Base-by-base conservation (phyloP, 2,113 vertebrate genomes). In the Merops nubicus region DNA sequence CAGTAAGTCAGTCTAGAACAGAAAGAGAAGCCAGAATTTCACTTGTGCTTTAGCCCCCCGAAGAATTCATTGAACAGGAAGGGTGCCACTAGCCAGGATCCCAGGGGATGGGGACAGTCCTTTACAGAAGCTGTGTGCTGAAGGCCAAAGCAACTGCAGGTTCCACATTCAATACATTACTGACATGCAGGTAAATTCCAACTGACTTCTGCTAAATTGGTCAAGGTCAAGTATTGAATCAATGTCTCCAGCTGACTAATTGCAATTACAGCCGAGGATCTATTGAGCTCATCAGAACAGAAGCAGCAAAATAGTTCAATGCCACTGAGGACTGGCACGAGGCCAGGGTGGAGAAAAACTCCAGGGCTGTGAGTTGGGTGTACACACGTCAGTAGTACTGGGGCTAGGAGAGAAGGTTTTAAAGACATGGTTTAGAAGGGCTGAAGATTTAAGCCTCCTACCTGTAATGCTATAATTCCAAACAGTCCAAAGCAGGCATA, bases 401-500 rank as follows among this genome's bases (percentile, higher is more conserved):
- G 21, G 69, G n/a, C 70, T 57, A 57, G 43, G 62, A 60, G 17
- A 40, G 42, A 54, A 75, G 75, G 73, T 72, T 45, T 54, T 73
- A 75, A 84, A 94, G 72, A 25, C 5, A 25, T 1, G 8, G 40
- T 89, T 88, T 65, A 96, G 57, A 82, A 90, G 51, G 80, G 72
- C 57, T 88, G 82, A 93, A 83, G 79, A 90, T 28, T 91, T 88
- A 89, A 90, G 79, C 51, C 65, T 95, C 97, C 98, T 92, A 99
- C 99, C 99, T 99, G 99, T 98, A 99, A 98, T 11, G 99, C 99
- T 95, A 99, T 99, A 97, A 99, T 99, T 67, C 99, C 99, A 85
- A 99, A 99, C 91, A 99, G 98, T 95, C 99, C 99, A 78, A 99
- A 99, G 97, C 99, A 99, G 92, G 99, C 99, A 74, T 99, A 99